Conservation (phyloP, 2,888 invertebrate genomes). For the Leucoma salicis region DNA sequence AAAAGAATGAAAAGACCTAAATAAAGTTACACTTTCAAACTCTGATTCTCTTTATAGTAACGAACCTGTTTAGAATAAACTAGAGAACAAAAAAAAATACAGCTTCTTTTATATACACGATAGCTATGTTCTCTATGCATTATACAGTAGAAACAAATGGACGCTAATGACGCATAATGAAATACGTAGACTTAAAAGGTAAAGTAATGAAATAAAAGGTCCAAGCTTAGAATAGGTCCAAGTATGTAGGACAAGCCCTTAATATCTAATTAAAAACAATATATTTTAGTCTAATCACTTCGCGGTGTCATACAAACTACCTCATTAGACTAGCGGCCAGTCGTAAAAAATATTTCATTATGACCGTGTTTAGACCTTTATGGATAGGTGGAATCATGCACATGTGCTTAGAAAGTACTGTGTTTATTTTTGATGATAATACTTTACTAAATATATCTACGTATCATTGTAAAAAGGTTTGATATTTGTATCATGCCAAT, state of each 20-base stretch:
- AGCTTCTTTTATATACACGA: too few species aligned
- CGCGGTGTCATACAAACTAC: constrained; percentile 42
- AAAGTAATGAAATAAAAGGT: constrained; percentile 10
- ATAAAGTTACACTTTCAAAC: constrained; percentile 60
- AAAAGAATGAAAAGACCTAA: constrained; percentile 1
- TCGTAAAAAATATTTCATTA: constrained; percentile 38
- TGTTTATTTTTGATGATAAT: too few species aligned
- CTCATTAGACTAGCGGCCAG: constrained; percentile 43
- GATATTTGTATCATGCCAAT: too few species aligned
- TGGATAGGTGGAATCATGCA: constrained; percentile 35
- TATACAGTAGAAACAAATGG: too few species aligned
- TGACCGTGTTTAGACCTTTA: constrained; percentile 29
- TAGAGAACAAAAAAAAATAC: too few species aligned
- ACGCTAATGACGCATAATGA: too few species aligned
- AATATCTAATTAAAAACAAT: constrained; percentile 37
- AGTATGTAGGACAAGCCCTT: constrained; percentile 43
- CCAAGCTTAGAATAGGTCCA: constrained; percentile 57
- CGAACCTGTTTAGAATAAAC: too few species aligned
- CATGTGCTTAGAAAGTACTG: constrained; percentile 29
- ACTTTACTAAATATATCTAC: too few species aligned
- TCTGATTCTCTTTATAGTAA: too few species aligned
- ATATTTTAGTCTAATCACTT: constrained; percentile 28
- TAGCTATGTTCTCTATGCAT: too few species aligned
- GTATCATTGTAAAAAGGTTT: too few species aligned
- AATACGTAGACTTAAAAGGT: too few species aligned